phyloP scores from a whole-genome alignment of 2,797 vertebrate species.

The Ctenosaura bakeri region DNA sequence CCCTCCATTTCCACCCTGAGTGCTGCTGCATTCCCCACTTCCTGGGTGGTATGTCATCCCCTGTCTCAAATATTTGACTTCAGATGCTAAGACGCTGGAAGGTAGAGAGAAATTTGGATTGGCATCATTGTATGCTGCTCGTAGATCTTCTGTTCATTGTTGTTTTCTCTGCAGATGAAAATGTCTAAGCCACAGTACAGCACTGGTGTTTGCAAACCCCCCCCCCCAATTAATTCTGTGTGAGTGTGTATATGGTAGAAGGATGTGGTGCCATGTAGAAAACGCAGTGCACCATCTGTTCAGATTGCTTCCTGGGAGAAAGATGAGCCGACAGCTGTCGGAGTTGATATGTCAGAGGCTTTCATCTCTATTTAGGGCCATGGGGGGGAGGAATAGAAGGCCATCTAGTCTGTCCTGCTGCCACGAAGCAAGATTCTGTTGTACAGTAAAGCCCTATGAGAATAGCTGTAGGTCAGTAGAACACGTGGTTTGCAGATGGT shows the following conservation, averaged over 20 bases:
- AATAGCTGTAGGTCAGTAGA: neutral
- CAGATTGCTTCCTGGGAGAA: neutral
- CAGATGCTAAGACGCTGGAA: neutral
- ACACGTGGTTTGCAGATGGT: too few relatives aligned
- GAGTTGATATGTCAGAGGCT: neutral
- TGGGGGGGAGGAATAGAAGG: neutral
- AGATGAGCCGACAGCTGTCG: slow-evolving; percentile 32
- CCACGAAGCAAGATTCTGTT: neutral
- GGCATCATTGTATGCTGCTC: neutral
- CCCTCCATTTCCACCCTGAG: neutral
- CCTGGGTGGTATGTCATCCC: neutral
- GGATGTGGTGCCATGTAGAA: slow-evolving; percentile 7
- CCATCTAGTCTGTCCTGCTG: neutral
- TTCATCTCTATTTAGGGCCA: neutral
- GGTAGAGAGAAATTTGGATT: neutral
- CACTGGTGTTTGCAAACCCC: neutral
- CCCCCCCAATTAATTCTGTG: neutral
- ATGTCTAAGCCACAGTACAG: neutral
- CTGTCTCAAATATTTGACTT: neutral
- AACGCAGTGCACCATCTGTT: slow-evolving; percentile 19
- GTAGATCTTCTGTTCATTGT: neutral
- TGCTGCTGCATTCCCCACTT: too few relatives aligned
- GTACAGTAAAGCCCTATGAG: neutral
- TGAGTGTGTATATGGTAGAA: neutral
- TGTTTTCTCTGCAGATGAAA: neutral